A percentile compares a stretch with the other conserved stretches of the same genome.
Conservation (phyloP, 2,113 vertebrate species). For the Silurus meridionalis region DNA sequence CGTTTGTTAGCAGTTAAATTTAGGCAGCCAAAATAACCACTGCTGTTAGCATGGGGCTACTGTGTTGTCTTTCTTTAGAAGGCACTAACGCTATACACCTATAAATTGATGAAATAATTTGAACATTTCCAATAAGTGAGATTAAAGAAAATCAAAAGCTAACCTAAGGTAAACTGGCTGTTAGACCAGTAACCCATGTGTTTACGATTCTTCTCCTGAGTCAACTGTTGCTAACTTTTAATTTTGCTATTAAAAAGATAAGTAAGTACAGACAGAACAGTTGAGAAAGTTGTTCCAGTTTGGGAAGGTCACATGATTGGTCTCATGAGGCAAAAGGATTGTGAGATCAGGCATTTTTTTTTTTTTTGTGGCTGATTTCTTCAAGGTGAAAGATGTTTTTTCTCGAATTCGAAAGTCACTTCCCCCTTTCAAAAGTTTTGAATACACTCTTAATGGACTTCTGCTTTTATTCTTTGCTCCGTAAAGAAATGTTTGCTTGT, state of each 20-base stretch:
- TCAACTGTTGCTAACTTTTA: not conserved
- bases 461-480: not conserved
- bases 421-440: not conserved
- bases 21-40: not conserved
- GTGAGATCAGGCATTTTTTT: not conserved
- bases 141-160: not conserved
- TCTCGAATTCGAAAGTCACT: not conserved
- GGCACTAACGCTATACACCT: not conserved
- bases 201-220: not conserved
- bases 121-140: too few species aligned
- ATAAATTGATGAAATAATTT: not conserved
- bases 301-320: slow-evolving; percentile 15
- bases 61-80: not conserved
- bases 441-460: not conserved
- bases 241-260: not conserved
- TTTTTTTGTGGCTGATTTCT: not conserved
- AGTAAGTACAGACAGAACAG: not conserved
- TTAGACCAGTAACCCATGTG: not conserved
- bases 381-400: slow-evolving; percentile 1
- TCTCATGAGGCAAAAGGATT: not conserved
- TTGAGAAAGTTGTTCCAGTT: slow-evolving; percentile 12
- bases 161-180: not conserved
- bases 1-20: not conserved
- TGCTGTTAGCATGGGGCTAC: not conserved
- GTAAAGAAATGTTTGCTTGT: not conserved